Evolutionary conservation across 1,140 invertebrate genomes (phyloP).

Genomic region (Venustaconcha ellipsiformis): DNA sequence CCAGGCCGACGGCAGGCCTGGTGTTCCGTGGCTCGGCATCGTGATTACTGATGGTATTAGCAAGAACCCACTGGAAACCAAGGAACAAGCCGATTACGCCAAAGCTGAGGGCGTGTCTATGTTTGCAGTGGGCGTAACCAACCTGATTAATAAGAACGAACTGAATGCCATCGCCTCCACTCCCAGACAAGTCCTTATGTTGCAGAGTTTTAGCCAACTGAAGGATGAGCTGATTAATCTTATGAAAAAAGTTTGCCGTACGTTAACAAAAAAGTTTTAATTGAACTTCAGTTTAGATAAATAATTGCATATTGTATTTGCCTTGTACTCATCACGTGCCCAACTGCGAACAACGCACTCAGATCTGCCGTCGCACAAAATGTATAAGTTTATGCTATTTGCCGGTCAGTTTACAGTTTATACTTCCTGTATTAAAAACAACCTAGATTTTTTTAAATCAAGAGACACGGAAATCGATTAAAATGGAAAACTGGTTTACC

Average conservation of each 20-base stretch:
- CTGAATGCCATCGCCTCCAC: constrained; percentile 29
- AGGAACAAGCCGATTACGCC: constrained; percentile 3
- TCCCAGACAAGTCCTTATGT: constrained; percentile 17
- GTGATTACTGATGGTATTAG: constrained; percentile 39
- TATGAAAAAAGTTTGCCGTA: constrained; percentile 32
- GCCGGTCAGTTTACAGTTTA: no score
- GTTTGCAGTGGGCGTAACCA: constrained; percentile 38
- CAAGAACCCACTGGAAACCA: constrained; percentile 16
- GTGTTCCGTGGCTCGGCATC: constrained; percentile 30
- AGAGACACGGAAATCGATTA: no score
- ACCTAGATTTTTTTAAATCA: no score
- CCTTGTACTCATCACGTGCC: no score
- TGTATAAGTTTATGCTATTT: no score
- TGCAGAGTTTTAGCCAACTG: constrained; percentile 25
- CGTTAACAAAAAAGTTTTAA: constrained; percentile 2
- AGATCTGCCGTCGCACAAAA: no score
- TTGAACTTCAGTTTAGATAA: no score
- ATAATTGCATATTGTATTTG: no score
- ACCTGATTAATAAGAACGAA: constrained; percentile 15
- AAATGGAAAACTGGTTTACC: no score
- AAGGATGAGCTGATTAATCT: constrained; percentile 5
- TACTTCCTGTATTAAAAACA: no score
- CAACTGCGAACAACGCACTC: no score
- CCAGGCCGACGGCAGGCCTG: background rate
- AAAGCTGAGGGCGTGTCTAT: constrained; percentile 19